Percentiles rank a stretch among this genome's conserved stretches.
Conservation (phyloP, 2,797 vertebrate genomes). For the Sciurus vulgaris region DNA sequence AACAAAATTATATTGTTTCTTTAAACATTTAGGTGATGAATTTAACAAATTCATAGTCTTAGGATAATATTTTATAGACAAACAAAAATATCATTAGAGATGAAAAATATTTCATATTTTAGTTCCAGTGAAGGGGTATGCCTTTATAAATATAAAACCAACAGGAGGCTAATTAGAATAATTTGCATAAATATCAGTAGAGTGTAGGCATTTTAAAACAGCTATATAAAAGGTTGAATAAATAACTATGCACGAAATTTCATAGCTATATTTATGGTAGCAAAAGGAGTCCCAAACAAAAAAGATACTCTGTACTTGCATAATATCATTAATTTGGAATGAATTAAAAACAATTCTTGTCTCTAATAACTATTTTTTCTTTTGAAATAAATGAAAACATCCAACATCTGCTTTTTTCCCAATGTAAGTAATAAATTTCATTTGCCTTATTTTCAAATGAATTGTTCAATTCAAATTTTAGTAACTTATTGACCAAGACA, state of each 20-base stretch:
- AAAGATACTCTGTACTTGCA: neutral
- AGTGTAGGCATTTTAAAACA: neutral
- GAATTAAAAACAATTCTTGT: neutral
- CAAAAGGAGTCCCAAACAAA: neutral
- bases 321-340: neutral
- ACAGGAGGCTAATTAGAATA: neutral
- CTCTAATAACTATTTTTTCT: neutral
- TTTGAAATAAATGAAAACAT: conserved; percentile 21
- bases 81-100: neutral
- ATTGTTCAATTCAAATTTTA: neutral
- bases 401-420: neutral
- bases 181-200: conserved; percentile 15
- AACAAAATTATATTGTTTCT: neutral
- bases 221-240: conserved; percentile 5
- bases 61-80: neutral
- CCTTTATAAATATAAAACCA: conserved; percentile 34
- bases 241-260: neutral
- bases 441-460: conserved; percentile 7
- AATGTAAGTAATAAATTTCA: neutral
- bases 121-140: neutral
- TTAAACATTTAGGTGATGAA: neutral
- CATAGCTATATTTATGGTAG: neutral
- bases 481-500: neutral
- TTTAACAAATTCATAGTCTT: conserved; percentile 10
- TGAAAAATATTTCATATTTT: neutral